Base-by-base conservation (phyloP, 2,797 vertebrate genomes). In the Mormyrops attenuatus region DNA sequence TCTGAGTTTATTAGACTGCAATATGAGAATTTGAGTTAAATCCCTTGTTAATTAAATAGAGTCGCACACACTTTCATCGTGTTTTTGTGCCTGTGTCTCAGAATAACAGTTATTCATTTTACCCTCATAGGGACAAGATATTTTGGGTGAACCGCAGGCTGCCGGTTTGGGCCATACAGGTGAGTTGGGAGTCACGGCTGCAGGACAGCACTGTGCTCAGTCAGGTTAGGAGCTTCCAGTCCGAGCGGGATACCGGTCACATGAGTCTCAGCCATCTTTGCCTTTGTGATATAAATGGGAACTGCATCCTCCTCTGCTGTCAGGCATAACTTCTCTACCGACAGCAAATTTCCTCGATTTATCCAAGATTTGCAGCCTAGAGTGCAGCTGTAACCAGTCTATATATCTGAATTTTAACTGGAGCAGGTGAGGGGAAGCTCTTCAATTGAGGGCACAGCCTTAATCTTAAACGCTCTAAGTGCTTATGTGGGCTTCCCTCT, bases 141-240 rank as follows among this genome's bases (percentile, higher is more conserved):
- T 96, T 99, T 50, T 99, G 98, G 98, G 98, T 99, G 92, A 97
- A 99, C 26, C 96, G 98, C 30, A 97, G 97, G 90, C 93, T 95
- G 69, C 94, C 97, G 0, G 96, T 99, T 82, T 99, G 98, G 98
- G 97, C 96, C 6, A 97, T 98, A 93, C 98, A 99, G 96, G 98
- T 99, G 93, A 96, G 94, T 73, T 20, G 82, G 57, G 13, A n/a
- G 49, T 22, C 20, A 17, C 13, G 57, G 44, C 82, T 49, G 41
- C 2, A 80, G 73, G 6, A 80, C 30, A 6, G 38, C 34, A 20
- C 69, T 77, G 5, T 20, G 17, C 17, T 44, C 38, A 41, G 69
- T 77, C 34, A 77, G 69, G 15, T 41, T 38, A 41, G 38, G 34
- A 5, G 34, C 34, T 41, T 20, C n/a, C n/a, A n/a, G n/a, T n/a